Evolutionary conservation across 2,888 invertebrate species (phyloP).

Genomic region (Agonopterix alstromeriana): DNA sequence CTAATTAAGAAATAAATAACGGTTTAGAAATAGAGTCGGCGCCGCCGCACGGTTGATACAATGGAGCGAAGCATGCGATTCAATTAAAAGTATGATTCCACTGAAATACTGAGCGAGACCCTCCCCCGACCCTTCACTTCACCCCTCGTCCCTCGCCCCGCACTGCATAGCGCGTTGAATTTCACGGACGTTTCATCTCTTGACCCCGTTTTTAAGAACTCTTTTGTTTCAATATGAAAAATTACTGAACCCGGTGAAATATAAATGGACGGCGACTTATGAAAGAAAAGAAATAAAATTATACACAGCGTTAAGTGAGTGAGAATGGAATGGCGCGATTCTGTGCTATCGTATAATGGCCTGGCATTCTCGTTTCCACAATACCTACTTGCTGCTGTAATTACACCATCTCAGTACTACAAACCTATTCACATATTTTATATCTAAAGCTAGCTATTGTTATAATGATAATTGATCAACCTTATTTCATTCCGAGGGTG

Average conservation of each 20-base stretch:
- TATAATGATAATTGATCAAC: too few species aligned
- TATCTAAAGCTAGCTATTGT: too few species aligned
- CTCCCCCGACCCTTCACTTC: background rate
- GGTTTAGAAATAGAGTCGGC: too few species aligned
- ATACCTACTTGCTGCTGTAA: too few species aligned
- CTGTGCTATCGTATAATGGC: background rate
- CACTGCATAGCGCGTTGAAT: slow-evolving; percentile 33
- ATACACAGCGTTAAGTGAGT: background rate
- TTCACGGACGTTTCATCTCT: slow-evolving; percentile 40
- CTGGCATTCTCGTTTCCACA: too few species aligned
- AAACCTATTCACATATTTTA: too few species aligned
- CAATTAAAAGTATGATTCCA: slow-evolving; percentile 51
- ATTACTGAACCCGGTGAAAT: slow-evolving; percentile 25
- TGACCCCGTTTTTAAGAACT: slow-evolving; percentile 52
- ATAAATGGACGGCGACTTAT: background rate
- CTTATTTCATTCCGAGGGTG: too few species aligned
- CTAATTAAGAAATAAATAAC: too few species aligned
- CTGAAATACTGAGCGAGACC: slow-evolving; percentile 20
- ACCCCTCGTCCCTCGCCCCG: slow-evolving; percentile 3
- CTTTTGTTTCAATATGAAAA: slow-evolving; percentile 71
- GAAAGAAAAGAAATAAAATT: slow-evolving; percentile 4
- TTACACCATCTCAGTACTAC: too few species aligned
- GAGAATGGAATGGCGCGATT: background rate
- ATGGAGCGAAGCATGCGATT: slow-evolving; percentile 15
- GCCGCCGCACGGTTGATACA: background rate